Conservation (phyloP, 2,113 vertebrate genomes). For the Ceyx melanurus region DNA sequence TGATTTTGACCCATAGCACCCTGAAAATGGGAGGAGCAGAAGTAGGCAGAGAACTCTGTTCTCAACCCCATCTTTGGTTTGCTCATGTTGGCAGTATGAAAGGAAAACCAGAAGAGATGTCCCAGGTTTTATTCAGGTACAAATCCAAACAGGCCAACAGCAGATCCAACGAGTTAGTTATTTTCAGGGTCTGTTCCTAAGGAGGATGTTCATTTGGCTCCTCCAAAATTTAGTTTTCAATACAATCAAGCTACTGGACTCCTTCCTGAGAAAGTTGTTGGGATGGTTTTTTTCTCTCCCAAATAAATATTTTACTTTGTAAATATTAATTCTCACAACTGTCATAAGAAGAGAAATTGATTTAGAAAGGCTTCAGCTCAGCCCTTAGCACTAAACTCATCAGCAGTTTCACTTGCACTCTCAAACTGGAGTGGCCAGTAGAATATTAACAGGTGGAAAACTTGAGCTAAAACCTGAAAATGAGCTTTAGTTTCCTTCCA, state of each 20-base stretch:
- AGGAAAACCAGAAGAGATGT: background rate
- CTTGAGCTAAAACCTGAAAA: background rate
- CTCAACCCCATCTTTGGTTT: background rate
- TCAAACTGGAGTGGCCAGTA: background rate
- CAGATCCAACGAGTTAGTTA: background rate
- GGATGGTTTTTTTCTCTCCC: background rate
- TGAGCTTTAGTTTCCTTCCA: background rate
- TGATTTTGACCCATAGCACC: background rate
- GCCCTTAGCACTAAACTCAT: background rate
- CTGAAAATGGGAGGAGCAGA: background rate
- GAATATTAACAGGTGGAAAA: background rate
- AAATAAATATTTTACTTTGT: background rate
- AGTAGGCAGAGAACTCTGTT: background rate
- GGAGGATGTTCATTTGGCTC: accelerated
- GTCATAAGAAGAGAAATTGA: too few relatives aligned
- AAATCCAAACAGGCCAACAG: background rate
- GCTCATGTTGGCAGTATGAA: background rate
- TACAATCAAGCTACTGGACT: background rate
- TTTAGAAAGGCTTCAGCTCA: constrained; percentile 11
- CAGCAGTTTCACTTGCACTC: background rate
- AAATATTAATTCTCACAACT: too few relatives aligned
- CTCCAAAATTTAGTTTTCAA: background rate
- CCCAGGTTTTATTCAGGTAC: accelerated
- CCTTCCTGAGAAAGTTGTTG: background rate
- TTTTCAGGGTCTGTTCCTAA: background rate